A percentile compares a stretch with the other conserved stretches of the same genome.
Evolutionary conservation across 2,888 invertebrate genomes (phyloP).

Genomic region (Eueremaeus valkanovi): DNA sequence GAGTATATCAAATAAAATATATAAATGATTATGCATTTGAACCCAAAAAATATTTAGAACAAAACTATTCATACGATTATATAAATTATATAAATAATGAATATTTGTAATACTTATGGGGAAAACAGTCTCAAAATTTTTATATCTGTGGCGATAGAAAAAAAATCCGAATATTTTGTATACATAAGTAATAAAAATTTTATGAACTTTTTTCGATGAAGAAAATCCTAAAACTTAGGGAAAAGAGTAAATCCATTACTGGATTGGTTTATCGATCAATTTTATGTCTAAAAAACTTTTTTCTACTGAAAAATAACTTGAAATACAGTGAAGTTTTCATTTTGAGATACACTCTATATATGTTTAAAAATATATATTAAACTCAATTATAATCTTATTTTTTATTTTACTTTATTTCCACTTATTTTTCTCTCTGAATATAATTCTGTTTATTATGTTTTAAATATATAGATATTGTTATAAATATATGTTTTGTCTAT

Average conservation of each 20-base stretch:
- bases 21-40: not conserved
- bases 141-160: not conserved
- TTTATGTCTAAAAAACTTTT: not conserved
- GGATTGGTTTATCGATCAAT: slow-evolving; percentile 13
- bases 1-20: not conserved
- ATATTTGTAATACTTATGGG: not conserved
- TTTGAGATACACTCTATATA: not conserved
- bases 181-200: slow-evolving; percentile 14
- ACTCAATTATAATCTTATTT: not conserved
- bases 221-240: not conserved
- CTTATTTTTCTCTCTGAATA: no score
- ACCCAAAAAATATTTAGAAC: not conserved
- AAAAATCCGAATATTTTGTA: not conserved
- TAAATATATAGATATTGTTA: no score
- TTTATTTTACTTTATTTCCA: not conserved
- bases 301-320: not conserved
- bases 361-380: not conserved
- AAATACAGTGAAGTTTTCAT: slow-evolving; percentile 2
- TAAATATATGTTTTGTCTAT: no score
- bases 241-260: slow-evolving; percentile 12
- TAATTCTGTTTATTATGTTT: no score
- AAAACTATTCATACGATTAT: not conserved
- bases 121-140: not conserved
- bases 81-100: not conserved
- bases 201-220: not conserved